Evolutionary conservation across 1,140 invertebrate species (phyloP).

Genomic region (Drosophila oshimai): DNA sequence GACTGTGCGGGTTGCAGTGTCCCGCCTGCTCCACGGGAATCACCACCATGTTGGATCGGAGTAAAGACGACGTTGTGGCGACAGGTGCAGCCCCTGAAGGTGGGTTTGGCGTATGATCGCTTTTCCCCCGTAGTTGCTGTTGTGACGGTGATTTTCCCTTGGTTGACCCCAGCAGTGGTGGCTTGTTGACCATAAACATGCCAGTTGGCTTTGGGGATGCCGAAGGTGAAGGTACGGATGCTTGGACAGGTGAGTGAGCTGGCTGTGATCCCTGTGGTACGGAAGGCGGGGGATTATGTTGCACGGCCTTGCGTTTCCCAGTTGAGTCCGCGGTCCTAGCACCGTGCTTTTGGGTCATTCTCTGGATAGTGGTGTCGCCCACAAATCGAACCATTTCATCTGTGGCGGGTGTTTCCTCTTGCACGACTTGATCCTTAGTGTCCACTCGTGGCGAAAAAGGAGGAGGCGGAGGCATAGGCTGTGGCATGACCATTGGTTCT

Average conservation of each 20-base stretch:
- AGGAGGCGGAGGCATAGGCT: conserved; percentile 38
- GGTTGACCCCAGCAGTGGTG: not conserved
- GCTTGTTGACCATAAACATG: not conserved
- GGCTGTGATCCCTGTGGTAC: conserved; percentile 25
- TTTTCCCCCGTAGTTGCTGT: conserved; percentile 33
- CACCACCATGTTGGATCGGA: conserved; percentile 74
- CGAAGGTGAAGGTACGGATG: not conserved
- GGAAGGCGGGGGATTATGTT: conserved; percentile 40
- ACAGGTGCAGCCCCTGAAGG: not conserved
- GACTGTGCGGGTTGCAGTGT: conserved; percentile 24
- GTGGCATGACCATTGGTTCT: conserved; percentile 8
- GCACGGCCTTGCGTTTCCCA: conserved; percentile 34
- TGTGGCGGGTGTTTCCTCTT: not conserved
- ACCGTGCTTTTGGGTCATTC: conserved; percentile 48
- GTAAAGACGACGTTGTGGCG: conserved; percentile 44
- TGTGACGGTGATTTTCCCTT: conserved; percentile 1
- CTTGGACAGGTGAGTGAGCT: conserved; percentile 5
- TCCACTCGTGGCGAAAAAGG: conserved; percentile 4
- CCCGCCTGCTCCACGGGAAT: conserved; percentile 63
- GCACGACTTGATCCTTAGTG: no score
- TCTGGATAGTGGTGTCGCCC: conserved; percentile 75
- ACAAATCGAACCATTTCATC: conserved; percentile 57
- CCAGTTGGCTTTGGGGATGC: conserved; percentile 19
- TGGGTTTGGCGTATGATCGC: conserved; percentile 17
- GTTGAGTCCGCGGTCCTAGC: not conserved